phyloP scores from a whole-genome alignment of 2,797 vertebrate species.

The Galagoides demidoff region DNA sequence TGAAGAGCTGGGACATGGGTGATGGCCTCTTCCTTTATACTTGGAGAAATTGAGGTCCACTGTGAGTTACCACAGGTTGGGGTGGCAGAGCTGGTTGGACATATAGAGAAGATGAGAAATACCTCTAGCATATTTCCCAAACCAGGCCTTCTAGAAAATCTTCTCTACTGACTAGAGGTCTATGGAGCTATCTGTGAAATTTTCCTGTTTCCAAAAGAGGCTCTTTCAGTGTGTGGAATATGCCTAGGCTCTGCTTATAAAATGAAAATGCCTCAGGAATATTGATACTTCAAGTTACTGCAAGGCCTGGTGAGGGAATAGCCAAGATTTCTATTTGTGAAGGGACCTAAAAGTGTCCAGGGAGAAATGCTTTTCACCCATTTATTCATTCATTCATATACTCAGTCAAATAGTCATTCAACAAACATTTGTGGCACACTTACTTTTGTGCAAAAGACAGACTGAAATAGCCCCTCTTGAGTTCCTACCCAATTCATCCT shows the following conservation, averaged over 20 bases:
- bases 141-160: not conserved
- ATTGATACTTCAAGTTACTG: not conserved
- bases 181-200: not conserved
- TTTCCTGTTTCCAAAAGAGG: not conserved
- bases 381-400: not conserved
- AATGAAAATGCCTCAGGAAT: not conserved
- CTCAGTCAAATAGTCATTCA: not conserved
- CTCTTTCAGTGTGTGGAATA: not conserved
- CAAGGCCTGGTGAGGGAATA: not conserved
- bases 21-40: not conserved
- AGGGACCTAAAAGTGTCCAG: not conserved
- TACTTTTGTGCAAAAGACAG: not conserved
- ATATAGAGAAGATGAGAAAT: not conserved
- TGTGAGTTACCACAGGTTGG: not conserved
- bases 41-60: constrained; percentile 15
- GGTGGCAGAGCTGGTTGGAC: not conserved
- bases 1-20: not conserved
- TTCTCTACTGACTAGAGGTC: not conserved
- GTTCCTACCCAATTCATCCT: no score
- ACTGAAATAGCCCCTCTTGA: not conserved
- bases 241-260: not conserved
- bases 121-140: not conserved
- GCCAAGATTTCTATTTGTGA: not conserved
- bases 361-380: not conserved
- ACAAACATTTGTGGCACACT: not conserved